Conservation (phyloP, 2,888 invertebrate genomes). For the Hetaerina titia region DNA sequence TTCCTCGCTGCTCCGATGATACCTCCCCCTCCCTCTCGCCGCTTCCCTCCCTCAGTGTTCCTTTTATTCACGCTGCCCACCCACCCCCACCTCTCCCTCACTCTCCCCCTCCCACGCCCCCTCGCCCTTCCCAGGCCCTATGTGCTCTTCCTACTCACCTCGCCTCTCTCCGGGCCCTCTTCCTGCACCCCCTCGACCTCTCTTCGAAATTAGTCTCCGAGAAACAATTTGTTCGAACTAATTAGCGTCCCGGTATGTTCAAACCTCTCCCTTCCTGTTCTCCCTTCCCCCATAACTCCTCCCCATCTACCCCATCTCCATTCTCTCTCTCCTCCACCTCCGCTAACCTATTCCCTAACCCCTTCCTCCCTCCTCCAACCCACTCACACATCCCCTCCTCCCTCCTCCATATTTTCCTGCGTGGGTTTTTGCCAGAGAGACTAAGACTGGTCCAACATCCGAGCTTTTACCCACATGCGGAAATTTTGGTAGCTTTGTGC, state of each 20-base stretch:
- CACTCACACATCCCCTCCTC: too few species aligned
- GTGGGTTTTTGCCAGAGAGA: neutral
- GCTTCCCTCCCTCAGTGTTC: neutral
- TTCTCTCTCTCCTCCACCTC: neutral
- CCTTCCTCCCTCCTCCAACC: neutral
- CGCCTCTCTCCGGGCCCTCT: neutral
- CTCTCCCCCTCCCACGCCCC: neutral
- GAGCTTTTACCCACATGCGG: neutral
- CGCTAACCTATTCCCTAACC: neutral
- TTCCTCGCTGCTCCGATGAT: neutral
- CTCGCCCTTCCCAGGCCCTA: neutral
- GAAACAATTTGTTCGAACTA: conserved; percentile 67
- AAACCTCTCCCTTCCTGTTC: conserved; percentile 51
- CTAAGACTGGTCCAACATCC: neutral
- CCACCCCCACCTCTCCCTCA: neutral
- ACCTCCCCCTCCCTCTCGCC: neutral
- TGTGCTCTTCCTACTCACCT: neutral
- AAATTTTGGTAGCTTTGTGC: conserved; percentile 16
- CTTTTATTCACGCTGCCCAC: neutral
- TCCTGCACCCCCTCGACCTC: conserved; percentile 29
- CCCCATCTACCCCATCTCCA: neutral
- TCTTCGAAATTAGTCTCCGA: conserved; percentile 65
- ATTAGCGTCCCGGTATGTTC: conserved; percentile 67
- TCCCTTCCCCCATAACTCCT: neutral
- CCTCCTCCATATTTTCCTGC: neutral